Percentiles rank a stretch among this genome's conserved stretches.
Conservation (phyloP, 2,888 invertebrate genomes). For the Autographa gamma region DNA sequence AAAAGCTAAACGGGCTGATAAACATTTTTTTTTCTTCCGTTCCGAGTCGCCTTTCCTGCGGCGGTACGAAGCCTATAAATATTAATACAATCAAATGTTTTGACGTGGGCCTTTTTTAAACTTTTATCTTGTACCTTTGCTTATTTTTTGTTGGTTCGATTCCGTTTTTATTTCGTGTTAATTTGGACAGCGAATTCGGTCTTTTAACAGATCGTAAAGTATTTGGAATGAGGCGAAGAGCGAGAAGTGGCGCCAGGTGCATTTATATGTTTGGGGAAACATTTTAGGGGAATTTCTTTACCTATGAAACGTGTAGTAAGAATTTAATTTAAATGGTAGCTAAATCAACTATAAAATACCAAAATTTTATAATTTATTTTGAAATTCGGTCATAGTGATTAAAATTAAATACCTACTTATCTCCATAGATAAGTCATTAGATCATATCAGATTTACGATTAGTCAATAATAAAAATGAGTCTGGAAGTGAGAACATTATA, state of each 20-base stretch:
- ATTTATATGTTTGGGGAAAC: conserved; percentile 62
- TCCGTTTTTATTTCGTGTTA: conserved; percentile 89
- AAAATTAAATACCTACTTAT: conserved; percentile 23
- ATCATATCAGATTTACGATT: conserved; percentile 52
- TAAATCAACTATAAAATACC: background rate
- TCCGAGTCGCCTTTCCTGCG: conserved; percentile 82
- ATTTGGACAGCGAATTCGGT: conserved; percentile 88
- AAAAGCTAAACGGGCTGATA: conserved; percentile 88
- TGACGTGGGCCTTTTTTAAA: conserved; percentile 88
- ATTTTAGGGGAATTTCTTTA: conserved; percentile 9
- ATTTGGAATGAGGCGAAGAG: conserved; percentile 67
- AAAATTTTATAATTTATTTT: conserved; percentile 4
- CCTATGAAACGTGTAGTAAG: background rate
- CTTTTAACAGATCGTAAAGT: conserved; percentile 90
- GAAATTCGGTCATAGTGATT: conserved; percentile 17
- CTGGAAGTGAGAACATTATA: conserved; percentile 62
- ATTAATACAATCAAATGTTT: conserved; percentile 90
- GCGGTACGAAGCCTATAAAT: conserved; percentile 86
- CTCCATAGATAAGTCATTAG: conserved; percentile 31
- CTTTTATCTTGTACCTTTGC: conserved; percentile 87
- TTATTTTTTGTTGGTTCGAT: conserved; percentile 86
- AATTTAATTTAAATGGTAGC: background rate
- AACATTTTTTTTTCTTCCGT: conserved; percentile 86
- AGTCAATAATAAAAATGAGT: conserved; percentile 57
- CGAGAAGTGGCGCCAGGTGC: conserved; percentile 80